Evolutionary conservation across 2,888 invertebrate genomes (phyloP).

Genomic region (Ypsolopha scabrella): DNA sequence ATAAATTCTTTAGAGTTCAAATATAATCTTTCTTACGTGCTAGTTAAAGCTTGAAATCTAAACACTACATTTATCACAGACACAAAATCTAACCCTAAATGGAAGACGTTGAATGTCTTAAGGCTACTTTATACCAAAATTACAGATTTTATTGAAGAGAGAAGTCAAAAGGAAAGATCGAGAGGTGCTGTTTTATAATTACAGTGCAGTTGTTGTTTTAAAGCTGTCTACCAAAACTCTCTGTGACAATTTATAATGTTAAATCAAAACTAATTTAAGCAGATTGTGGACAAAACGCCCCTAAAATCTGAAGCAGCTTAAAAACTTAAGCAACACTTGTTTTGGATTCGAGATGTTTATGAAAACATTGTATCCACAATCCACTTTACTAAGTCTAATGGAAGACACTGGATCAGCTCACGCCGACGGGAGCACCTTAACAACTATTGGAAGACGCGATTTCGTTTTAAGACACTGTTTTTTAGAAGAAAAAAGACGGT

Average conservation of each 20-base stretch:
- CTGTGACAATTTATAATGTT: constrained; percentile 43
- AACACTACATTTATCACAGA: constrained; percentile 42
- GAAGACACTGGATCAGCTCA: constrained; percentile 51
- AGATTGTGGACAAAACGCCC: constrained; percentile 24
- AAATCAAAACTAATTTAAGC: constrained; percentile 39
- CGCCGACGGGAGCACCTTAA: constrained; percentile 31
- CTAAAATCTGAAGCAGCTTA: background rate
- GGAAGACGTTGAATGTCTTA: constrained; percentile 49
- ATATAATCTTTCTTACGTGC: constrained; percentile 10
- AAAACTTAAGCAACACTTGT: too few species aligned
- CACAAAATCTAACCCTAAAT: constrained; percentile 33
- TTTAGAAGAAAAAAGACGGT: constrained; percentile 6
- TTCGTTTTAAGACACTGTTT: constrained; percentile 59
- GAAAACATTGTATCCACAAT: constrained; percentile 10
- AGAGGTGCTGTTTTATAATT: constrained; percentile 49
- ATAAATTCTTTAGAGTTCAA: background rate
- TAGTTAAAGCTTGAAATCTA: constrained; percentile 14
- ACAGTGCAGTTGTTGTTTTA: constrained; percentile 58
- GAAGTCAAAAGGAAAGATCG: constrained; percentile 16
- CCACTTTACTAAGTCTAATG: constrained; percentile 59
- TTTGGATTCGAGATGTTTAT: too few species aligned
- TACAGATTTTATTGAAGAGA: constrained; percentile 7
- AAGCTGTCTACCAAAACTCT: constrained; percentile 70
- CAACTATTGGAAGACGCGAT: constrained; percentile 64
- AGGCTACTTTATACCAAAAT: background rate